Evolutionary conservation across 23 tunicate genomes (phyloP).

Genomic region (Styela clava): DNA sequence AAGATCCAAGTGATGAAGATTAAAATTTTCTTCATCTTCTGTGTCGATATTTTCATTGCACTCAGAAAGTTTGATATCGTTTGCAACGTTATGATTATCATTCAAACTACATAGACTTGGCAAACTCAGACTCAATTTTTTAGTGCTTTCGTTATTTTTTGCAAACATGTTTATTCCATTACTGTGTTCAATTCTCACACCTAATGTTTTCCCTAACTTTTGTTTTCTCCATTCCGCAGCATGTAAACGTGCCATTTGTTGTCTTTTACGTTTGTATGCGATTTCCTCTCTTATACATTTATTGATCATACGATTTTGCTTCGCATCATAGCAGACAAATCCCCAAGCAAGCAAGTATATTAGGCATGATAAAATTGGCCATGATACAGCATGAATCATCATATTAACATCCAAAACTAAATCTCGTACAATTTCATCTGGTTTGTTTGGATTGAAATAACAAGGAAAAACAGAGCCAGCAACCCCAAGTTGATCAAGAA

Average conservation of each 20-base stretch:
- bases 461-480: conserved; percentile 24
- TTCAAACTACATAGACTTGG: conserved; percentile 5
- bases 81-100: not conserved
- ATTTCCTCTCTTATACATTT: not conserved
- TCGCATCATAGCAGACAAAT: conserved; percentile 28
- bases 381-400: conserved; percentile 35
- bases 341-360: conserved; percentile 13
- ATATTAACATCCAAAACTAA: conserved; percentile 25
- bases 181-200: not conserved
- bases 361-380: conserved; percentile 44
- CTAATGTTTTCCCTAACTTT: not conserved
- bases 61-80: not conserved
- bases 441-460: conserved; percentile 45
- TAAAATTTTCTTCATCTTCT: not conserved
- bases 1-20: conserved; percentile 62
- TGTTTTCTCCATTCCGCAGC: conserved; percentile 2
- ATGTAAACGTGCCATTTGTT: not conserved
- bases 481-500: conserved; percentile 10
- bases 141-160: not conserved
- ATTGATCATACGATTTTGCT: conserved; percentile 5
- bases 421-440: conserved; percentile 25
- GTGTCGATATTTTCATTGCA: not conserved
- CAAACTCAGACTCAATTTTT: conserved; percentile 1
- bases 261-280: not conserved
- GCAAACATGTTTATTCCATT: not conserved